phyloP scores from a whole-genome alignment of 2,888 invertebrate genomes.

The Neelides folsomi region DNA sequence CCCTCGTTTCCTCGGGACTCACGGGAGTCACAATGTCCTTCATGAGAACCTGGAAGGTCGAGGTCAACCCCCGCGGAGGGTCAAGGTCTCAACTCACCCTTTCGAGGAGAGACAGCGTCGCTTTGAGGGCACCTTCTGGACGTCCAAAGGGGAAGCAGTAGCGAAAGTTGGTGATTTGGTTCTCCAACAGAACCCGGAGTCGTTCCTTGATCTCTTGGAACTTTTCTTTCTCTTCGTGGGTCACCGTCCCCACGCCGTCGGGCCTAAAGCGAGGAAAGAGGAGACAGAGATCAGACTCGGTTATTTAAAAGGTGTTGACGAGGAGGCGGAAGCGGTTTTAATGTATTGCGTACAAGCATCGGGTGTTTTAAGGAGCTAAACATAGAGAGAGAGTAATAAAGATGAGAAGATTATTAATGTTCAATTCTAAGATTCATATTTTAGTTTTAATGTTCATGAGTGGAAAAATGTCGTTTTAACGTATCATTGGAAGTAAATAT shows the following conservation, averaged over 20 bases:
- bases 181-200: conserved; percentile 77
- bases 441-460: no score
- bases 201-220: conserved; percentile 96
- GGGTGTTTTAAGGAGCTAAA: no score
- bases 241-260: conserved; percentile 97
- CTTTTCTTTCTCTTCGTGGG: conserved; percentile 92
- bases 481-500: no score
- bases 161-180: conserved; percentile 98
- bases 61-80: background rate
- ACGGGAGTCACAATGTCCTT: conserved; percentile 97
- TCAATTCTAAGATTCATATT: no score
- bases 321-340: no score
- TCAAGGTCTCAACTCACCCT: conserved; percentile 43
- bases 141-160: conserved; percentile 98
- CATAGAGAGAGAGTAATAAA: no score
- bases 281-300: no score
- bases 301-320: no score
- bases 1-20: conserved; percentile 84
- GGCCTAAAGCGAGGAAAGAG: conserved; percentile 50
- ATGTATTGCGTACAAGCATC: no score
- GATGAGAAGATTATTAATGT: no score
- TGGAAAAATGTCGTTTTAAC: no score
- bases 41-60: conserved; percentile 66
- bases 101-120: conserved; percentile 88
- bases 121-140: conserved; percentile 94